phyloP scores from a whole-genome alignment of 2,888 invertebrate genomes.

The Xestia xanthographa region DNA sequence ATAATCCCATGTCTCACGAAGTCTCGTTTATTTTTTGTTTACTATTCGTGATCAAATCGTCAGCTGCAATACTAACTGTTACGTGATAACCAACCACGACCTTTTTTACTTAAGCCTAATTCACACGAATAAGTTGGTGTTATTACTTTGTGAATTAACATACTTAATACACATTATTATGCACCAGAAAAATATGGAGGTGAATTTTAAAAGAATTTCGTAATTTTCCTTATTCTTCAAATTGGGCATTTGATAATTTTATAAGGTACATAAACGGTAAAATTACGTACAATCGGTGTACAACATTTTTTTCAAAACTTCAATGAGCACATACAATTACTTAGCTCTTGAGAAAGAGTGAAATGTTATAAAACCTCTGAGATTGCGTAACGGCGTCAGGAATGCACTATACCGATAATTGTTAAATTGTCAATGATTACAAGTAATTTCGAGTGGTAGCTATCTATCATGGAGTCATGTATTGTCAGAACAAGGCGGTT shows the following conservation, averaged over 20 bases:
- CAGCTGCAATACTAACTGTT: constrained; percentile 66
- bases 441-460: constrained; percentile 42
- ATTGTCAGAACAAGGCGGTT: constrained; percentile 37
- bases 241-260: constrained; percentile 47
- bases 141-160: constrained; percentile 65
- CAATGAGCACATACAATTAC: constrained; percentile 41
- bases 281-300: constrained; percentile 56
- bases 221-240: constrained; percentile 53
- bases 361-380: constrained; percentile 42
- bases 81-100: constrained; percentile 68
- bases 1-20: constrained; percentile 53
- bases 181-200: constrained; percentile 47
- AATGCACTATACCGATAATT: constrained; percentile 56
- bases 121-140: constrained; percentile 69
- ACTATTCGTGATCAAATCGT: constrained; percentile 69
- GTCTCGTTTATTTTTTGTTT: constrained; percentile 62
- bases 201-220: constrained; percentile 46
- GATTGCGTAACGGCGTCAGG: constrained; percentile 45
- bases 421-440: constrained; percentile 59
- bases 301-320: constrained; percentile 39
- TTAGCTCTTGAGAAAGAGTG: constrained; percentile 51
- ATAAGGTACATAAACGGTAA: constrained; percentile 35
- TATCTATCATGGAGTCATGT: constrained; percentile 52
- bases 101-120: constrained; percentile 67
- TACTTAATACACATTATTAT: constrained; percentile 61